Evolutionary conservation across 2,113 vertebrate genomes (phyloP).

Genomic region (Erythrolamprus reginae): DNA sequence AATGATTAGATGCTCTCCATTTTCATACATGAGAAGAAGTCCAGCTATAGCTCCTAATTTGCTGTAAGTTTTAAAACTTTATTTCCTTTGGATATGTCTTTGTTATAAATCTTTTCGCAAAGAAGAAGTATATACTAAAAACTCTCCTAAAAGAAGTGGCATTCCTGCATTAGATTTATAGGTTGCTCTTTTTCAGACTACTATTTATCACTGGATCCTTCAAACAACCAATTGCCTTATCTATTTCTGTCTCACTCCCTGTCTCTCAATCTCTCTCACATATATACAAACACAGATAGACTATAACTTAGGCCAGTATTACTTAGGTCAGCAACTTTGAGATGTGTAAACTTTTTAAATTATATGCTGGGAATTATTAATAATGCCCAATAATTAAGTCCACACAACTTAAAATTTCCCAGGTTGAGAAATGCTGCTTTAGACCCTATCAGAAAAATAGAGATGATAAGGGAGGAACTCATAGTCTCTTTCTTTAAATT

Average conservation of each 20-base stretch:
- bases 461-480: no score
- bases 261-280: no score
- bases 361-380: background rate
- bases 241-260: background rate
- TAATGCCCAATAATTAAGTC: background rate
- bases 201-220: background rate
- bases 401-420: background rate
- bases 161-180: background rate
- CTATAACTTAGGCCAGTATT: background rate
- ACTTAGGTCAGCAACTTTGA: background rate
- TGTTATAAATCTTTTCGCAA: background rate
- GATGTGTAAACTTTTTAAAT: background rate
- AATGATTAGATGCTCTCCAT: background rate
- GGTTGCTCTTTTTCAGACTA: background rate
- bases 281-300: background rate
- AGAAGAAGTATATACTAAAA: background rate
- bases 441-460: background rate
- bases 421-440: background rate
- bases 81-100: background rate
- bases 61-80: background rate
- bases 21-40: background rate
- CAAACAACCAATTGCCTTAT: background rate
- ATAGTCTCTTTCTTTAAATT: background rate
- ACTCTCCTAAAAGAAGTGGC: background rate
- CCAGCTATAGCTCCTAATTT: background rate